These are phyloP conservation scores for Drosophila fungiperda DNA, from an alignment of 2,888 invertebrate genomes.

Conservation along the genomic window DNA sequence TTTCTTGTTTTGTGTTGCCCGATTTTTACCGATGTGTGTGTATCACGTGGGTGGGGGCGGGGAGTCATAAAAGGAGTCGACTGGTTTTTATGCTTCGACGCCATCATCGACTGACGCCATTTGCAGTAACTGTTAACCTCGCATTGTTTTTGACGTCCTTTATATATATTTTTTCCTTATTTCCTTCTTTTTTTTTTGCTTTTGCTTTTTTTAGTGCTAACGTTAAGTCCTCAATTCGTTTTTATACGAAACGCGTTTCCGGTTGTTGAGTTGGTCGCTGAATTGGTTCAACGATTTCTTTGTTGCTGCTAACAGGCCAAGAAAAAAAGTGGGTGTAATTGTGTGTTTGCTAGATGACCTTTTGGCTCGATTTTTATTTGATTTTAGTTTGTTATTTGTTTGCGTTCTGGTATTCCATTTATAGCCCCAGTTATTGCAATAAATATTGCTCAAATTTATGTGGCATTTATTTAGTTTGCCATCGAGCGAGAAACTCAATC, in stretches of 20 bases:
- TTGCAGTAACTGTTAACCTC: conserved; percentile 57
- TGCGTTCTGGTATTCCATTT: conserved; percentile 33
- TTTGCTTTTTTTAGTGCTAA: conserved; percentile 69
- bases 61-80: conserved; percentile 66
- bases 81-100: conserved; percentile 77
- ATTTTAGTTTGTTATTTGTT: conserved; percentile 55
- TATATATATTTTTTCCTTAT: conserved; percentile 47
- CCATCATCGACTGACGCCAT: conserved; percentile 76
- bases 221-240: conserved; percentile 80
- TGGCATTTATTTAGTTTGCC: conserved; percentile 62
- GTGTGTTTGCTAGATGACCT: conserved; percentile 27
- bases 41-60: conserved; percentile 45
- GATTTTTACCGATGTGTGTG: conserved; percentile 40
- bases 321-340: neutral
- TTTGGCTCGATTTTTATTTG: conserved; percentile 52
- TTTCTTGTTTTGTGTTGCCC: conserved; percentile 55
- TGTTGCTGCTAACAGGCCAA: conserved; percentile 49
- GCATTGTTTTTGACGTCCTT: conserved; percentile 41
- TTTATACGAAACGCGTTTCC: conserved; percentile 81
- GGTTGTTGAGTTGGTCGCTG: conserved; percentile 81
- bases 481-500: conserved; percentile 21
- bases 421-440: conserved; percentile 51
- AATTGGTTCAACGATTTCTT: conserved; percentile 81
- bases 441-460: conserved; percentile 51
- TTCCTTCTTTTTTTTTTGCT: conserved; percentile 40